Conservation (phyloP, 2,113 vertebrate genomes). For the Serranochromis macrocephalus region DNA sequence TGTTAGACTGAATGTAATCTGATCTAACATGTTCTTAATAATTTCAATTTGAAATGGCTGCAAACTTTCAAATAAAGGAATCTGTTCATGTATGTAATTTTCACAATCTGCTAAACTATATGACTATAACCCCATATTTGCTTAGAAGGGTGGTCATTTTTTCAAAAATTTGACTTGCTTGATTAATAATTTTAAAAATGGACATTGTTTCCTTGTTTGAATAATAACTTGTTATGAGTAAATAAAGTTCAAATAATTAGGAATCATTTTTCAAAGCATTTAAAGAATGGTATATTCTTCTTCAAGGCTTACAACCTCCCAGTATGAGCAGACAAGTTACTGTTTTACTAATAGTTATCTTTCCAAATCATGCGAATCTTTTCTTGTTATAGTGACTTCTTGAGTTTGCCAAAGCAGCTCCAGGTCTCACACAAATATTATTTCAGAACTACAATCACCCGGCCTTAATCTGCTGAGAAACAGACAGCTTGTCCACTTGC, state of each 20-base stretch:
- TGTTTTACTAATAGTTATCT: neutral
- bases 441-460: neutral
- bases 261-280: neutral
- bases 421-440: neutral
- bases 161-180: rapidly evolving
- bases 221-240: neutral
- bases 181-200: neutral
- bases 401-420: neutral
- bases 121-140: neutral
- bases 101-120: rapidly evolving
- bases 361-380: neutral
- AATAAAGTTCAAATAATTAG: neutral
- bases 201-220: neutral
- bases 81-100: neutral
- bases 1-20: neutral
- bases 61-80: neutral
- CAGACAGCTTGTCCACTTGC: neutral
- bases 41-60: neutral
- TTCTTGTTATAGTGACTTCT: neutral
- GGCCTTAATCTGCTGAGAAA: neutral
- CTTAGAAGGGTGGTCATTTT: neutral
- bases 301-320: neutral
- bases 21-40: neutral
- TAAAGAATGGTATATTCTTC: neutral
- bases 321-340: neutral